Percentiles rank a stretch among this genome's conserved stretches.
Conservation (phyloP, 2,797 vertebrate species). For the Sebastes goodei region DNA sequence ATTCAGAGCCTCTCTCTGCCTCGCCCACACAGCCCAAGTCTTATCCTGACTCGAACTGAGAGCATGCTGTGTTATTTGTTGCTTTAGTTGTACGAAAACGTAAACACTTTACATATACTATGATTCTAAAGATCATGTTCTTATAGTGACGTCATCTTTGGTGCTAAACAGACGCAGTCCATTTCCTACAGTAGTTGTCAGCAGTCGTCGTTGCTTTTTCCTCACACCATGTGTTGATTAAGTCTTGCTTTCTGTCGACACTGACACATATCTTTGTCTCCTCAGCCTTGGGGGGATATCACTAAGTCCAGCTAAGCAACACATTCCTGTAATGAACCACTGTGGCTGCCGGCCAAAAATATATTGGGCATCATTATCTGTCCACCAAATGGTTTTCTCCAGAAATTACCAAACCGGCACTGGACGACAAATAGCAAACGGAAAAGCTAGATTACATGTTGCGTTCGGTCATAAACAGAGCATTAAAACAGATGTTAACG, state of each 20-base stretch:
- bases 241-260: conserved; percentile 19
- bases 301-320: conserved; percentile 24
- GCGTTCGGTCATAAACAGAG: background rate
- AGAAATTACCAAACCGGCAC: background rate
- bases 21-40: conserved; percentile 49
- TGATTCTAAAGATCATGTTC: background rate
- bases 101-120: background rate
- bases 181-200: background rate
- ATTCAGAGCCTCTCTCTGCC: conserved; percentile 59
- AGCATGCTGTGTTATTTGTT: conserved; percentile 46
- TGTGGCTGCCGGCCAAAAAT: conserved; percentile 15
- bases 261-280: conserved; percentile 35
- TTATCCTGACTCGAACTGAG: conserved; percentile 50
- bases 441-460: background rate
- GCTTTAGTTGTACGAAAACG: background rate
- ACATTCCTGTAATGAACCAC: conserved; percentile 31
- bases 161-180: background rate
- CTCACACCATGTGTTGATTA: conserved; percentile 22
- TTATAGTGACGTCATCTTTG: background rate
- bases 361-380: conserved; percentile 7
- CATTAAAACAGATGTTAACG: background rate
- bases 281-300: conserved; percentile 1
- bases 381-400: conserved; percentile 17
- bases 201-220: background rate
- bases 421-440: background rate